Conservation (phyloP, 92 coral and sea anemone species). For the Zoanthus solanderi region DNA sequence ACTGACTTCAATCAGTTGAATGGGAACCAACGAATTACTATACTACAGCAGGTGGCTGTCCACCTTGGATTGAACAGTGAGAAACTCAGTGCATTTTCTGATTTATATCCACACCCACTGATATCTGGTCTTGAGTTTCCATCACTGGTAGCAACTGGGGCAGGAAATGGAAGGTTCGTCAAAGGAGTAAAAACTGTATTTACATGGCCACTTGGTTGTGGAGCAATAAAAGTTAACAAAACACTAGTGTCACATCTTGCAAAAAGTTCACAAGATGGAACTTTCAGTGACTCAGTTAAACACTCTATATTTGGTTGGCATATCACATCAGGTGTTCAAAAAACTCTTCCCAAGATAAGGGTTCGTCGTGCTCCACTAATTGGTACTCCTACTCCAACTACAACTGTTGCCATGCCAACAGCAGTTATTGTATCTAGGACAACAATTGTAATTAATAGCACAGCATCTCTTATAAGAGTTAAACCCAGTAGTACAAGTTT, state of each 20-base stretch:
- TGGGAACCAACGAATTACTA: conserved; percentile 72
- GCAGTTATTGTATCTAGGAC: conserved; percentile 68
- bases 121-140: conserved; percentile 76
- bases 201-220: conserved; percentile 92
- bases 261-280: conserved; percentile 77
- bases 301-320: conserved; percentile 92
- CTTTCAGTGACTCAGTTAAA: conserved; percentile 68
- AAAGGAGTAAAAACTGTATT: conserved; percentile 76
- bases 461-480: conserved; percentile 33
- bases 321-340: conserved; percentile 86
- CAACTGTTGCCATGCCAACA: conserved; percentile 71
- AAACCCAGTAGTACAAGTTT: conserved; percentile 12
- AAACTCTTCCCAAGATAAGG: conserved; percentile 61
- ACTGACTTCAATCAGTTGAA: conserved; percentile 65
- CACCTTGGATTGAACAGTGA: conserved; percentile 61
- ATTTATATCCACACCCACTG: conserved; percentile 71
- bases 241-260: conserved; percentile 68
- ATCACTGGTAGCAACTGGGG: conserved; percentile 80
- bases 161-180: conserved; percentile 87
- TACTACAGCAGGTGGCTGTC: conserved; percentile 64
- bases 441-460: conserved; percentile 49
- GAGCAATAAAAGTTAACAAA: conserved; percentile 78
- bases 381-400: conserved; percentile 83
- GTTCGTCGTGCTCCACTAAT: conserved; percentile 65
- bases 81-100: conserved; percentile 71